phyloP scores from a whole-genome alignment of 1,140 invertebrate genomes.

The Apis dorsata region DNA sequence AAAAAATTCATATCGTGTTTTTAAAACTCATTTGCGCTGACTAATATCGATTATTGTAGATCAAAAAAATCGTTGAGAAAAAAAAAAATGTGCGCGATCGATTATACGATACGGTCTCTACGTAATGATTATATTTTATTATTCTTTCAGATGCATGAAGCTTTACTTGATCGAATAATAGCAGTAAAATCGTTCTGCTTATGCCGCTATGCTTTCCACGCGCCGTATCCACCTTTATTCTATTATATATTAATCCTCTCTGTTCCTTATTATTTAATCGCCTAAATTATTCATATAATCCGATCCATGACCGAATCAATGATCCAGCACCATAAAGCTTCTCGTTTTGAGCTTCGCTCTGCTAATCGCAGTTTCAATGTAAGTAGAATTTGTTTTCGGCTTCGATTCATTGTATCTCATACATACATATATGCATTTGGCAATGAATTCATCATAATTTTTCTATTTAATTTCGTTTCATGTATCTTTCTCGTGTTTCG shows the following conservation, averaged over 20 bases:
- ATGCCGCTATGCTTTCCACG: constrained; percentile 79
- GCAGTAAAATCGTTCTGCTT: constrained; percentile 73
- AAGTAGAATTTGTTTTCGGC: constrained; percentile 56
- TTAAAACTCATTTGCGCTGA: background rate
- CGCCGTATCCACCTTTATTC: constrained; percentile 62
- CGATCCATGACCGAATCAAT: background rate
- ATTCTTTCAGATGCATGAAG: constrained; percentile 79
- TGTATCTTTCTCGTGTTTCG: background rate
- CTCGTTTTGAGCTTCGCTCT: constrained; percentile 58
- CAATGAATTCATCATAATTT: constrained; percentile 3
- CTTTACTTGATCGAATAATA: constrained; percentile 75
- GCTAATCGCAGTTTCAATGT: constrained; percentile 65
- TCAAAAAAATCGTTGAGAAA: background rate
- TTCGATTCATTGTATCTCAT: constrained; percentile 10
- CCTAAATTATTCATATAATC: constrained; percentile 30
- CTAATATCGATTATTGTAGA: background rate
- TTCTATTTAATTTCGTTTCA: background rate
- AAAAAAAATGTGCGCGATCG: constrained; percentile 8
- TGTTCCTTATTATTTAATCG: constrained; percentile 47
- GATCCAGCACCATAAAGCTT: constrained; percentile 65
- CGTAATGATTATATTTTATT: constrained; percentile 71
- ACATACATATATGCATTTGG: background rate
- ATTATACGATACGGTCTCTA: constrained; percentile 39
- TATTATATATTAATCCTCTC: constrained; percentile 4
- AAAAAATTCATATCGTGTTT: background rate